These are phyloP conservation scores for Drosophila fuyamai DNA, from an alignment of 1,140 invertebrate genomes.

Conservation along the genomic window DNA sequence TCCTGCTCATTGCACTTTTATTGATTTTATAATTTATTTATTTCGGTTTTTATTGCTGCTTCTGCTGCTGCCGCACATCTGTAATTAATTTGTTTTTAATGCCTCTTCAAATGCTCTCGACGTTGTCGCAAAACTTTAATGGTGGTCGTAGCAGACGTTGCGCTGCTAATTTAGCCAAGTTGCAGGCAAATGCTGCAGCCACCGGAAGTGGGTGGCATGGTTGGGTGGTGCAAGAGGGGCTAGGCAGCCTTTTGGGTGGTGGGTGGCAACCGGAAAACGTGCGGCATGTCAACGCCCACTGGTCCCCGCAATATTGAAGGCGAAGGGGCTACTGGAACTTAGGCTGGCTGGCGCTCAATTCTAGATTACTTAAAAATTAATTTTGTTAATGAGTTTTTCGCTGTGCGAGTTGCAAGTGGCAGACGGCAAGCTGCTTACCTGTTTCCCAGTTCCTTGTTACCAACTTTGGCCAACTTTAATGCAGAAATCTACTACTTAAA, in stretches of 20 bases:
- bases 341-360: conserved; percentile 70
- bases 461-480: conserved; percentile 54
- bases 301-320: background rate
- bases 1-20: conserved; percentile 53
- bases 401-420: conserved; percentile 40
- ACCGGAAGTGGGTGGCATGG: conserved; percentile 11
- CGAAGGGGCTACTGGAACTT: conserved; percentile 38
- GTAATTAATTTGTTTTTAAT: conserved; percentile 84
- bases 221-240: conserved; percentile 1
- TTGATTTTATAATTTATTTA: conserved; percentile 83
- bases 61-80: conserved; percentile 53
- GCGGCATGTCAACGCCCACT: conserved; percentile 57
- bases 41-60: conserved; percentile 46
- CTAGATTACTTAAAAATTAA: conserved; percentile 81
- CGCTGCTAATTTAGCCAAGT: conserved; percentile 75
- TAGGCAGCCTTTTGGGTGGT: background rate
- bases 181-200: conserved; percentile 61
- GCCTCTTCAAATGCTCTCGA: conserved; percentile 70
- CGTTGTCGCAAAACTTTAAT: conserved; percentile 68
- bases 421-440: conserved; percentile 66
- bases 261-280: conserved; percentile 21
- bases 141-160: conserved; percentile 57
- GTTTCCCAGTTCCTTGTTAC: conserved; percentile 30
- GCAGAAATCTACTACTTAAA: conserved; percentile 47
- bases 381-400: conserved; percentile 83